phyloP scores from a whole-genome alignment of 2,797 vertebrate species.

The Alectoris magna region DNA sequence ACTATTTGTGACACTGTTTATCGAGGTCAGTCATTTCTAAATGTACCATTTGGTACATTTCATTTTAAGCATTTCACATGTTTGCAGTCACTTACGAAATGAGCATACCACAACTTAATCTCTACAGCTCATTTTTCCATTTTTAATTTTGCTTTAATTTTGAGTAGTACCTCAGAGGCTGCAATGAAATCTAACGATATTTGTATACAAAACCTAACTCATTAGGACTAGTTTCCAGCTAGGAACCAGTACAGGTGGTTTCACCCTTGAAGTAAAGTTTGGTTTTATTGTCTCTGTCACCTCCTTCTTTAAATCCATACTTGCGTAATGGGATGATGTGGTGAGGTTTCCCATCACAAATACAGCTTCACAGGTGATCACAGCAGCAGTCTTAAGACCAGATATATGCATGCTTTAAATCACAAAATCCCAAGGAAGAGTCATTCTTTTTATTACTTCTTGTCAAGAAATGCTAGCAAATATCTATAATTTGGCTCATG shows the following conservation, averaged over 20 bases:
- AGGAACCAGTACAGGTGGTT: not conserved
- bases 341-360: not conserved
- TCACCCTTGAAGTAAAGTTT: not conserved
- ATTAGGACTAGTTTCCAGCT: not conserved
- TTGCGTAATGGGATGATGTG: not conserved
- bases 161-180: not conserved
- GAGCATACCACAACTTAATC: not conserved
- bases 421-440: not conserved
- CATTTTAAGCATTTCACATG: not conserved
- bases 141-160: not conserved
- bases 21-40: not conserved
- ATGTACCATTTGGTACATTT: not conserved
- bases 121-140: not conserved
- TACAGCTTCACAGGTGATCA: not conserved
- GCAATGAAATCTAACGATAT: not conserved
- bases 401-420: not conserved
- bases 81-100: not conserved
- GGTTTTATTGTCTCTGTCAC: not conserved
- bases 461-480: not conserved
- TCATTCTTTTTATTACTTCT: not conserved
- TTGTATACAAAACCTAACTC: not conserved
- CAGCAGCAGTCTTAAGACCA: not conserved
- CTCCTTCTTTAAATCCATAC: not conserved
- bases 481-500: not conserved
- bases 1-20: not conserved